Base-by-base conservation (phyloP, 2,888 invertebrate genomes). In the Agonopterix subpropinquella region DNA sequence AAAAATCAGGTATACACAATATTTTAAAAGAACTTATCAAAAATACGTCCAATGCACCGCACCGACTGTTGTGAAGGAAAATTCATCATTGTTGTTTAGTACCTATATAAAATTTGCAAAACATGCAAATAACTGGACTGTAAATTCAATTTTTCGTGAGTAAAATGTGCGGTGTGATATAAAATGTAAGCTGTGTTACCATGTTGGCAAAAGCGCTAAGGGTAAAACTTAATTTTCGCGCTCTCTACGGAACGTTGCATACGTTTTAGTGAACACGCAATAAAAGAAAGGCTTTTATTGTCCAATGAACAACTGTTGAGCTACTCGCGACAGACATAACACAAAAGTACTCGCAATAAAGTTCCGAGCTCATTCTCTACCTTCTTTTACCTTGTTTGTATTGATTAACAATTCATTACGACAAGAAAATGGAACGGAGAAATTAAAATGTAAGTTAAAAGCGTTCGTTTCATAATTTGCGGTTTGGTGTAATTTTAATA, bases 401-500 rank as follows among this genome's bases (percentile, higher is more conserved):
- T 28, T 28, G 28, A 28, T 28, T 28, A 28, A 28, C 28, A 28
- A 28, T 28, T 28, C 28, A 28, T 28, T 28, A 28, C 7, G 28
- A 28, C 5, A 28, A 28, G 28, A 5, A 28, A 28, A 28, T 28
- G 28, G 28, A 28, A 28, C 28, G 28, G 28, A 7, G 5, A 28
- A 28, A 28, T 28, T 28, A 28, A 28, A 28, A 28, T 18, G 28
- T 7, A 28, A 7, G 0, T 28, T 7, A 28, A 28, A 28, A 28
- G 28, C 28, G 28, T 18, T 18, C 18, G 18, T 67, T 66, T 68
- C 64, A 72, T 77, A 73, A 70, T 75, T 73, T 74, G 73, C 66
- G 70, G 70, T 65, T 57, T 57, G 56, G 57, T 67, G 66, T 72
- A 71, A 76, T 73, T 72, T 70, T 75, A 73, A 78, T 79, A 76